Base-by-base conservation (phyloP, 1,140 invertebrate genomes). In the Aphaenogaster rudis region DNA sequence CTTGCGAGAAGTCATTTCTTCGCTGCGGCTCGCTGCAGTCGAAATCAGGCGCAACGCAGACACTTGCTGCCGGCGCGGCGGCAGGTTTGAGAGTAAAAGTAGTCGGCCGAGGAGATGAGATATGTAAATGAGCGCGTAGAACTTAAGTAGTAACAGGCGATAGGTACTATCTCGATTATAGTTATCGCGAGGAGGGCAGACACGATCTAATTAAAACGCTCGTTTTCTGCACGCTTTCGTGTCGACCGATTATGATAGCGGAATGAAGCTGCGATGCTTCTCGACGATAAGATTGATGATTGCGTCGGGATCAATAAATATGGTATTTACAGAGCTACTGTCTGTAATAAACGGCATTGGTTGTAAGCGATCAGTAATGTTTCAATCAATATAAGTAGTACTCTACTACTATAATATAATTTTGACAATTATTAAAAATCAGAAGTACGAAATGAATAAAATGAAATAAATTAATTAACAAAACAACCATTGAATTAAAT, bases 51-150 rank as follows among this genome's bases (percentile, higher is more conserved):
- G 52, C 48, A 52, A 36, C 48, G 11, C 11, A 36, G 59, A 15
- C 5, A 33, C 28, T 72, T 28, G 50, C 66, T 61, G 80, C 13
- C 57, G 21, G 21, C 21, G 21, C 21, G 54, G 28, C 48, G 71
- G 21, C 61, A 66, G 61, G 61, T 66, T 86, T 28, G 63, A 86
- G 63, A 86, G 76, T 78, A 79, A 67, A 86, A 86, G 76, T 86
- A 52, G 63, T 77, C 59, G 36, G 48, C 36, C 74, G 57, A 86
- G 74, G 15, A 77, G 81, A 86, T 80, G 84, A 79, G 72, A 86
- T 80, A 79, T 86, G 76, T 45, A 80, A 86, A 79, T 77, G 76
- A 78, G 48, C 36, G 45, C 61, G 72, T 52, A 79, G 74, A 63
- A 42, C 74, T 63, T 86, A 86, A 63, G 59, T 79, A 66, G 74